A percentile compares a stretch with the other conserved stretches of the same genome.
These are phyloP conservation scores for Stramonita haemastoma DNA, from an alignment of 2,888 invertebrate species.

Conservation along the genomic window DNA sequence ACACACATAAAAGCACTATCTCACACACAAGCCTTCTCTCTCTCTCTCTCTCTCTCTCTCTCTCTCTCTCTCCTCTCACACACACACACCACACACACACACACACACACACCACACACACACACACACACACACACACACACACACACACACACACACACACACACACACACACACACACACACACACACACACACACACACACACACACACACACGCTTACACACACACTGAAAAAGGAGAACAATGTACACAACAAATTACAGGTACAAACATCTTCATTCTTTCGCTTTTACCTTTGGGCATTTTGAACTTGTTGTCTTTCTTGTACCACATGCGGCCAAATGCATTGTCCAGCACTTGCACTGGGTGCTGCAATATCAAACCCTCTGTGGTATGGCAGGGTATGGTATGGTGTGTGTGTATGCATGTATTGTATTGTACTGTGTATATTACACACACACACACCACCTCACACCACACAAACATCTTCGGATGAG, in stretches of 20 bases:
- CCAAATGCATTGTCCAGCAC: constrained; percentile 80
- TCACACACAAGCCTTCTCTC: not conserved
- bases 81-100: no score
- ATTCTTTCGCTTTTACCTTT: constrained; percentile 79
- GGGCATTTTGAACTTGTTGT: constrained; percentile 89
- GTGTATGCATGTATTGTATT: not conserved
- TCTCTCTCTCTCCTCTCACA: no score
- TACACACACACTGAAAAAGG: no score
- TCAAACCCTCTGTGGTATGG: not conserved
- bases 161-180: no score
- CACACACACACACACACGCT: no score
- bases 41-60: not conserved
- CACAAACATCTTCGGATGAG: not conserved
- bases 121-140: no score
- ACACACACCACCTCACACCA: not conserved
- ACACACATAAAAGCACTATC: not conserved
- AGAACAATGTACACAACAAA: no score
- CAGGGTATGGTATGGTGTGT: no score
- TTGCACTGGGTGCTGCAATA: constrained; percentile 80
- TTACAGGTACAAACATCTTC: not conserved
- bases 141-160: no score
- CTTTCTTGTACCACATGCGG: constrained; percentile 91
- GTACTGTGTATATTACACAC: not conserved
- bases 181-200: no score
- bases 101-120: no score